Base-by-base conservation (phyloP, 53 echinoderm and acorn worm genomes). In the Patiria pectinifera region DNA sequence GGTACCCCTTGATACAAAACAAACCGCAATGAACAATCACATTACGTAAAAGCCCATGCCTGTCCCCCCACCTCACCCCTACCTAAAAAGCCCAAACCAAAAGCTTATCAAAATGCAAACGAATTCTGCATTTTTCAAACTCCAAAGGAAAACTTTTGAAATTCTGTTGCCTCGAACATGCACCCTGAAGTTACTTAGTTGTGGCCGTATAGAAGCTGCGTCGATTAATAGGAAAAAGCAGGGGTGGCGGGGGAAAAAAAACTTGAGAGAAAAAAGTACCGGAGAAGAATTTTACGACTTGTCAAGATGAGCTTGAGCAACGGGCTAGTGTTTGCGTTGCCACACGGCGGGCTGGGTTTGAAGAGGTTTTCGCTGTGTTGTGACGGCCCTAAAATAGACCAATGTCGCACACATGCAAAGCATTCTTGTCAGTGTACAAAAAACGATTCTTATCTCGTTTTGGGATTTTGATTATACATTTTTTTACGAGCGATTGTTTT, bases 401-500 rank as follows among this genome's bases (percentile, higher is more conserved):
- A 0, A 83, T 46, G 62, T 23, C 90, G 44, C 80, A 48, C 80
- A 48, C 89, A 59, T 49, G 53, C 45, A 15, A 59, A 62, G 69
- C 78, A 16, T 23, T 80, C 48, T 48, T 7, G 82, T 21, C 7
- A 58, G 86, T 46, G 86, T 86, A 86, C 86, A 35, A 69, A 46
- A 86, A 85, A 70, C 21, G 86, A 86, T 86, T 46, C 72, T 86
- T 74, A 86, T 86, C 78, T 88, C 8, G 46, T 71, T 19, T 0
- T 53, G 3, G 82, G 0, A 53, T 74, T 23, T 59, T 87, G 35
- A 6, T 53, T 5, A 53, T 74, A 0, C 46, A n/a, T 6, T 16
- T 80, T 61, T 89, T 90, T 80, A 90, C 90, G 90, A 90, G 90
- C 80, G 90, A 90, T 90, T 90, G 90, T 80, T 80, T 90, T 81